Evolutionary conservation across 2,797 vertebrate species (phyloP), one percentile per base, ranked within the genome.

Genomic region (Xenentodon cancila): DNA sequence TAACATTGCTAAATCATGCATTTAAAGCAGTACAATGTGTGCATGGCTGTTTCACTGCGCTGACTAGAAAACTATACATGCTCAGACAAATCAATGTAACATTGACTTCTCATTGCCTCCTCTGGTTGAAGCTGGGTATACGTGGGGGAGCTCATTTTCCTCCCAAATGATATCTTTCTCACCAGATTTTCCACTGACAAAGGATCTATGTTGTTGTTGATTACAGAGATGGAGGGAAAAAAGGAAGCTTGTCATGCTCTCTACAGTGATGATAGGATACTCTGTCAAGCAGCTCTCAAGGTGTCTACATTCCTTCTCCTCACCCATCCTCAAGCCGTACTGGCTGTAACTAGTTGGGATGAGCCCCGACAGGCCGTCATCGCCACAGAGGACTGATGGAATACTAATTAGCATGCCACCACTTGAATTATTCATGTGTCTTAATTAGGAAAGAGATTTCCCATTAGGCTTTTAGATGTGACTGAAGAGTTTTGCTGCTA

Each of bases 391-490:
- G 87, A 79, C 87, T 92, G 91, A 91, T 87, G 90, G 88, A 91
- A 93, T 92, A 83, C 86, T 91, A 92, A 94, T 93, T 89, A 91
- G 86, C 59, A 13, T 70, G 64, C 75, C 84, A 81, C 82, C 45
- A 78, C 84, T 91, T 93, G 87, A 93, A 93, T 94, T 92, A 93
- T 94, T 93, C 91, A 93, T 92, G 88, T 84, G 79, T 92, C 88
- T 93, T 92, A 91, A 93, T 94, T 94, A 93, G 89, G 76, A 69
- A 75, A 87, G 73, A 88, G 82, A 91, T 89, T 87, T 91, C 84
- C 91, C 90, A 89, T 91, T 86, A 92, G 88, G 86, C 68, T 77
- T 88, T 88, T 69, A 71, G 81, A 77, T 82, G 80, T 73, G 76
- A 88, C 84, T 69, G 77, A 86, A 84, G 71, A 89, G 81, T 84